A percentile compares a stretch with the other conserved stretches of the same genome.
Conservation (phyloP, 2,113 vertebrate genomes). For the Zingel zingel region DNA sequence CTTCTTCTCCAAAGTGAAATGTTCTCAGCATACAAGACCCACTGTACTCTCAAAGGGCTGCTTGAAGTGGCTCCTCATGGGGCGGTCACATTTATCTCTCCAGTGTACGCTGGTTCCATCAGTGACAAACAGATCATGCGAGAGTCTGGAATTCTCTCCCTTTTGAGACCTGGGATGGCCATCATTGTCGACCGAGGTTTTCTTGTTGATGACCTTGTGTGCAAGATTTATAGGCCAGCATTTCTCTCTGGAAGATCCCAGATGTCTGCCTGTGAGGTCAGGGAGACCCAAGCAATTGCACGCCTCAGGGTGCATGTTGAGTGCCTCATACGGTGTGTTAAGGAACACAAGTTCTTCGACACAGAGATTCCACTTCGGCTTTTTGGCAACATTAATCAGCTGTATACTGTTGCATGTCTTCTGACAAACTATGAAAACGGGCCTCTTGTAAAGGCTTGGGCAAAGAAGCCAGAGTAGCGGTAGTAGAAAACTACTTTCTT, state of each 20-base stretch:
- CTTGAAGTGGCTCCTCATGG: not conserved
- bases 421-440: too few relatives aligned
- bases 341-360: not conserved
- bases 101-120: too few relatives aligned
- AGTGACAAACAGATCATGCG: not conserved
- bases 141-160: not conserved
- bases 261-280: not conserved
- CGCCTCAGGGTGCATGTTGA: not conserved
- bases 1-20: not conserved
- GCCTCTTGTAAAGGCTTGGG: too few relatives aligned
- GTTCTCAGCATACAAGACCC: not conserved
- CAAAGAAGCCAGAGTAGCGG: too few relatives aligned
- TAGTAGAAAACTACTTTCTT: too few relatives aligned
- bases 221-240: not conserved
- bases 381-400: too few relatives aligned
- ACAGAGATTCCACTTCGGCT: not conserved
- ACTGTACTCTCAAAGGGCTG: not conserved
- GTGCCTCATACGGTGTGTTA: not conserved
- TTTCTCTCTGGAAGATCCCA: not conserved
- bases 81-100: not conserved
- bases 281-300: not conserved
- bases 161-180: not conserved
- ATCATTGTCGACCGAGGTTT: not conserved
- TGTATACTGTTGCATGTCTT: too few relatives aligned
- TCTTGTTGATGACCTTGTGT: constrained; percentile 3